Base-by-base conservation (phyloP, 2,888 invertebrate genomes). In the Tortrix viridana region DNA sequence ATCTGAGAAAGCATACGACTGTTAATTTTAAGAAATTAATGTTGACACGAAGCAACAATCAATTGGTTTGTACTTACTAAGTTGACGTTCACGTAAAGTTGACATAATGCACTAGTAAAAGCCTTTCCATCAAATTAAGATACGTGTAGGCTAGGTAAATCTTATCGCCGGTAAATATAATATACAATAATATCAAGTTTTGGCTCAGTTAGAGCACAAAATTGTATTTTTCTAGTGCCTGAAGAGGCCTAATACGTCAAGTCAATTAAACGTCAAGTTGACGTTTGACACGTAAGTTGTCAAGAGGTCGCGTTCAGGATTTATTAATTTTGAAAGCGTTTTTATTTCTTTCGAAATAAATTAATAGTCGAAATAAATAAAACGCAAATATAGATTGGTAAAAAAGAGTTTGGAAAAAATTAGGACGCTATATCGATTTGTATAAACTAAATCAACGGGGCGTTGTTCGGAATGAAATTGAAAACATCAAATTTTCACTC, bases 1-100 rank as follows among this genome's bases (percentile, higher is more conserved):
- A 94, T 94, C 97, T 98, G 89, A 65, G 93, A 93, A 71, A 62
- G 62, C 54, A 68, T 65, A 66, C 9, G 20, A 32, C 9, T 41
- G 22, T 32, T 14, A 53, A 46, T 53, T 32, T 22, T 6, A 18
- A 63, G 23, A 41, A 14, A 23, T 43, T n/a, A 5, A 22, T 53
- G 53, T 41, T 56, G 43, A 60, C 60, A 49, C 22, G 37, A 57
- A 60, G 54, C 65, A 54, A 44, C 19, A 46, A 50, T 16, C 57
- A 62, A 65, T 53, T 32, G 2, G 7, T 61, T 56, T 57, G 54
- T 64, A 72, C 78, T 68, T 67, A 82, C 83, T 77, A 66, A 82
- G 81, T 71, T 82, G 82, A 57, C 79, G 79, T 67, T 82, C 81
- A 53, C 77, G 74, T 65, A 81, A 70, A 50, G 80, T 94, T 71